A percentile compares a stretch with the other conserved stretches of the same genome.
Conservation (phyloP, 2,888 invertebrate species). For the Parapristionchus giblindavisi region DNA sequence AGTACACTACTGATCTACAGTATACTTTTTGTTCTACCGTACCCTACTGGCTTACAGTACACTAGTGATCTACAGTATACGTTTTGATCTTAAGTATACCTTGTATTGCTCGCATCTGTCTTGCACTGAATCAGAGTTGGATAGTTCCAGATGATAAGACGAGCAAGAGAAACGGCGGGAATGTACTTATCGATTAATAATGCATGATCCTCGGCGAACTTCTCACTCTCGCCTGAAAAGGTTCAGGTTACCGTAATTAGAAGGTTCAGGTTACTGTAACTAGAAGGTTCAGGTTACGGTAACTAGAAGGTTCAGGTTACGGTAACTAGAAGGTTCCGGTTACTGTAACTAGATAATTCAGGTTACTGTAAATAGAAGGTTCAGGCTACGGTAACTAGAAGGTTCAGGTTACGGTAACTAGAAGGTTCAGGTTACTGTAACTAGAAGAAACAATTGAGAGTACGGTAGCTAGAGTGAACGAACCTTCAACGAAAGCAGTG, state of each 20-base stretch:
- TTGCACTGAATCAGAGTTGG: too few relatives aligned
- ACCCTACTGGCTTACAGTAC: too few relatives aligned
- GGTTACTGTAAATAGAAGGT: too few relatives aligned
- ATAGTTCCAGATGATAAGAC: too few relatives aligned
- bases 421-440: neutral
- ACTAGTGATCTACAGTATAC: too few relatives aligned
- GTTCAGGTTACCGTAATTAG: too few relatives aligned
- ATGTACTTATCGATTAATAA: neutral
- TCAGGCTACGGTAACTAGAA: neutral
- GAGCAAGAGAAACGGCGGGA: neutral
- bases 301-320: too few relatives aligned
- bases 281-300: neutral
- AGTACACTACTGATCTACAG: too few relatives aligned
- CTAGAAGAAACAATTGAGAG: neutral
- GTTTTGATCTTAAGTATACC: too few relatives aligned
- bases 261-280: neutral
- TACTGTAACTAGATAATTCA: neutral
- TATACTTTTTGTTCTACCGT: too few relatives aligned
- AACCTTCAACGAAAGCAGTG: constrained; percentile 24
- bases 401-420: neutral
- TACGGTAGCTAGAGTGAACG: neutral
- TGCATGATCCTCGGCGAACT: neutral
- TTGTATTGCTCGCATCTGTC: too few relatives aligned
- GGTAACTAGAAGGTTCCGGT: too few relatives aligned
- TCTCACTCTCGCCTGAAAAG: constrained; percentile 9